A percentile compares a stretch with the other conserved stretches of the same genome.
Evolutionary conservation across 92 coral and sea anemone genomes (phyloP).

Genomic region (Actinostola sp.): DNA sequence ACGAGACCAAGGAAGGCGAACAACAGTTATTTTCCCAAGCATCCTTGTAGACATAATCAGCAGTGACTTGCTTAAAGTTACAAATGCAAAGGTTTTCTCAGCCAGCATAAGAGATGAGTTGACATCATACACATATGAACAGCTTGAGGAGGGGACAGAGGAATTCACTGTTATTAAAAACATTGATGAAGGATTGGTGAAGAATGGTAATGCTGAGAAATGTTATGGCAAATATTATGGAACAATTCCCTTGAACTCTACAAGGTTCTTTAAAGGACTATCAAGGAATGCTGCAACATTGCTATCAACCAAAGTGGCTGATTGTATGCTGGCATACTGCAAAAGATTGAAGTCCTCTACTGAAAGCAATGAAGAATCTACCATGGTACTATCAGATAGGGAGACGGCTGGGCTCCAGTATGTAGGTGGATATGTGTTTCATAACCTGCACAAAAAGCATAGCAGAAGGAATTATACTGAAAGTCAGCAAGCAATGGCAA

Average conservation of each 20-base stretch:
- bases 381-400: constrained; percentile 1
- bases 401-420: constrained; percentile 44
- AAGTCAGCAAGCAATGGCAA: constrained; percentile 59
- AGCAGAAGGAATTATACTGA: constrained; percentile 2
- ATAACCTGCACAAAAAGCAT: neutral
- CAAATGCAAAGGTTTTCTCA: constrained; percentile 1
- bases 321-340: constrained; percentile 47
- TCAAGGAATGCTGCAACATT: constrained; percentile 68
- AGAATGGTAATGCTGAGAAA: constrained; percentile 57
- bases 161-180: constrained; percentile 33
- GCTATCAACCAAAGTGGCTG: constrained; percentile 65
- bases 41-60: constrained; percentile 35
- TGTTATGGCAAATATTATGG: constrained; percentile 58
- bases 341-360: constrained; percentile 26
- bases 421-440: constrained; percentile 17
- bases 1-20: neutral
- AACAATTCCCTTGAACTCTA: constrained; percentile 43
- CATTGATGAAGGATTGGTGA: constrained; percentile 31
- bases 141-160: constrained; percentile 28
- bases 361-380: constrained; percentile 18
- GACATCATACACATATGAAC: constrained; percentile 14
- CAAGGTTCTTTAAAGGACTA: constrained; percentile 51
- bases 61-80: constrained; percentile 27
- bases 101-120: constrained; percentile 18
- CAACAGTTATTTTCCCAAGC: constrained; percentile 28